Evolutionary conservation across 2,888 invertebrate species (phyloP), one percentile per base, ranked within the genome.

Genomic region (Cantharis rustica): DNA sequence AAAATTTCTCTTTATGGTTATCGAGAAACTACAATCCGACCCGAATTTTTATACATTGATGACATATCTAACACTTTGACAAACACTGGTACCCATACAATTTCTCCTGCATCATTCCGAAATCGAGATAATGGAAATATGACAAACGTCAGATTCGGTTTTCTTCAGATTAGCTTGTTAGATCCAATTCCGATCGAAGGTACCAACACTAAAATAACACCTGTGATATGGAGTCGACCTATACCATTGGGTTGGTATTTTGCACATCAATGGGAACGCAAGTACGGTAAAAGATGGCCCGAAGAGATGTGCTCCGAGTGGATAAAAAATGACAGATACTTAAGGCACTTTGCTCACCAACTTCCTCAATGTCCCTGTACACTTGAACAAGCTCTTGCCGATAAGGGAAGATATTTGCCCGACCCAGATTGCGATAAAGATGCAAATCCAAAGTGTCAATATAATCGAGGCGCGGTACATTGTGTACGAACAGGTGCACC

Each of bases 171-270:
- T 75, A 97, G 96, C 87, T 88, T 97, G 78, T 96, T 96, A 0
- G 93, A 94, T 68, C 94, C 96, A 0, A 85, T 88, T 71, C 82
- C 83, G 0, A 80, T 86, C 1, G 0, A 90, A 90, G 76, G 90
- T 91, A 68, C 76, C 4, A 76, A 82, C 69, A 80, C 84, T 27
- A 79, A 82, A 75, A 83, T 88, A 23, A 87, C 84, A 1, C 87
- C 87, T 0, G 90, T 95, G 0, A 90, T 98, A 11, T 98, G 98
- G 98, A 96, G 96, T 84, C 92, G 94, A 75, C 97, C 98, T 0
- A 95, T 98, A 80, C 98, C 98, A 1, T 89, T 98, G 11, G 96
- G 91, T 0, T 98, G 98, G 98, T 98, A 98, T 87, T 97, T 97
- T 86, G 92, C 92, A 0, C 93, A 94, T 0, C 97, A 97, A 87